Conservation (phyloP, 1,140 invertebrate species). For the Vanessa atalanta region DNA sequence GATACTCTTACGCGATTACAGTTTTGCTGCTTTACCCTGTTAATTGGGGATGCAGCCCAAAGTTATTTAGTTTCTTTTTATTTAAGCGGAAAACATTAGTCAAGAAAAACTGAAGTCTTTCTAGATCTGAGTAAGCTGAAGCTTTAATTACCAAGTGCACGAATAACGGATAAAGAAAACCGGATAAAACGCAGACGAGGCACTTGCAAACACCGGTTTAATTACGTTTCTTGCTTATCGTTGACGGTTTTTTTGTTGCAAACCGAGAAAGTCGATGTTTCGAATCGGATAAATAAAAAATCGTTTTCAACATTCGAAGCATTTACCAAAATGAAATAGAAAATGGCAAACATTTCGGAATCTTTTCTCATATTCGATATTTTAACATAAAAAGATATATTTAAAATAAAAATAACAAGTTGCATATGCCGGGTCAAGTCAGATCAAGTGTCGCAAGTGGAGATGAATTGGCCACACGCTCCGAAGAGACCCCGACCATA, state of each 20-base stretch:
- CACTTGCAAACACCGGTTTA: slow-evolving; percentile 25
- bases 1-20: no score
- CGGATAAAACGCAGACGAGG: slow-evolving; percentile 14
- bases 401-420: no score
- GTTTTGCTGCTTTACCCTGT: neutral
- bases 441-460: no score
- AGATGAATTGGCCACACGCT: no score
- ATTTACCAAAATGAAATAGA: no score
- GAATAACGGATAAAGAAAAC: slow-evolving; percentile 17
- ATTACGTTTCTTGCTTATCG: slow-evolving; percentile 19
- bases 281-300: no score
- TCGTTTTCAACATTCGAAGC: no score
- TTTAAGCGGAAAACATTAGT: neutral
- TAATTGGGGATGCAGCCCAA: neutral
- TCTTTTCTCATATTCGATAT: no score
- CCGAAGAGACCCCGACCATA: no score
- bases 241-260: slow-evolving; percentile 3
- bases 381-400: no score
- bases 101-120: slow-evolving; percentile 14
- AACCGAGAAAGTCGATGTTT: neutral
- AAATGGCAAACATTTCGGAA: no score
- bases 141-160: slow-evolving; percentile 19
- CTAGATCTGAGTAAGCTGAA: slow-evolving; percentile 9
- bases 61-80: neutral
- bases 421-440: no score